A percentile compares a stretch with the other conserved stretches of the same genome.
Evolutionary conservation across 2,888 invertebrate species (phyloP).

Genomic region (Diogma glabrata): DNA sequence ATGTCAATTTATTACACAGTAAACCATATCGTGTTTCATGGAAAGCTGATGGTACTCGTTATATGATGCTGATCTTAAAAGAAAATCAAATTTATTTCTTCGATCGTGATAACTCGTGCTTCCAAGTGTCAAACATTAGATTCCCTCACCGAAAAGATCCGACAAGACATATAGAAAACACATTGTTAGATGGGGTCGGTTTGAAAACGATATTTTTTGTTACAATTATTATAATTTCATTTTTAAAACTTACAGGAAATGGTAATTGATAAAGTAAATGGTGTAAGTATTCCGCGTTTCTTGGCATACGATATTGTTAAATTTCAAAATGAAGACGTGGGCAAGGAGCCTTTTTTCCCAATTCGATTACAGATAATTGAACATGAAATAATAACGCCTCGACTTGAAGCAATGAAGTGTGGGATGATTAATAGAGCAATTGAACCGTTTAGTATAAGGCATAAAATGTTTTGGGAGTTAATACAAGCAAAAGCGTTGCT

Average conservation of each 20-base stretch:
- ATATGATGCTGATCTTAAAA: constrained; percentile 91
- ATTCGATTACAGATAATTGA: constrained; percentile 66
- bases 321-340: constrained; percentile 68
- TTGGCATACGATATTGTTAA: constrained; percentile 89
- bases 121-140: constrained; percentile 64
- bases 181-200: constrained; percentile 85
- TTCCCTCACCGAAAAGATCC: constrained; percentile 70
- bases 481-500: constrained; percentile 55
- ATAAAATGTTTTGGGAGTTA: constrained; percentile 87
- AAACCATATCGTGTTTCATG: constrained; percentile 94
- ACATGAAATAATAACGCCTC: constrained; percentile 47
- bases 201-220: background rate
- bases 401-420: constrained; percentile 63
- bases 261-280: constrained; percentile 80
- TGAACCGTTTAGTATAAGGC: constrained; percentile 85
- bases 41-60: constrained; percentile 97
- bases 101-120: constrained; percentile 90
- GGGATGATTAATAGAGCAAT: constrained; percentile 59
- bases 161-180: constrained; percentile 58
- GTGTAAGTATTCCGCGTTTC: constrained; percentile 69
- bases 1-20: constrained; percentile 59
- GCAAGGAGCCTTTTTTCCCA: constrained; percentile 62
- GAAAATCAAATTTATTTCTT: constrained; percentile 80
- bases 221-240: too few relatives aligned
- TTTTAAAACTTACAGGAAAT: too few relatives aligned